phyloP scores from a whole-genome alignment of 2,888 invertebrate genomes.

The Phoenoteleia sp. region DNA sequence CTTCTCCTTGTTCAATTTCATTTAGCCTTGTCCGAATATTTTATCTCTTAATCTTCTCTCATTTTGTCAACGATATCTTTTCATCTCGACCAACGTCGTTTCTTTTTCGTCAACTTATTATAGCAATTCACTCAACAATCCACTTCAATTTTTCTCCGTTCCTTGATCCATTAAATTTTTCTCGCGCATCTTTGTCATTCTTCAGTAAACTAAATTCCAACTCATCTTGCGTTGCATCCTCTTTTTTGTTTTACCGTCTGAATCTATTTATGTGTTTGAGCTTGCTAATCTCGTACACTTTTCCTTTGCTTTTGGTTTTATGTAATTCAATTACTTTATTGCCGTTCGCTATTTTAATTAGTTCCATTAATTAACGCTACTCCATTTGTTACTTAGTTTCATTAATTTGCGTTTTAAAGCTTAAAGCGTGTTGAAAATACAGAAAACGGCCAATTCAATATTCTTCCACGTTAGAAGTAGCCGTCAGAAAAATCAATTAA shows the following conservation, averaged over 20 bases:
- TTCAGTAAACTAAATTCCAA: slow-evolving; percentile 41
- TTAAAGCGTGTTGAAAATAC: neutral
- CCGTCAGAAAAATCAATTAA: slow-evolving; percentile 13
- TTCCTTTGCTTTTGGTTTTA: neutral
- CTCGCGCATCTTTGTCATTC: slow-evolving; percentile 15
- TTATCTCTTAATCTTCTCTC: slow-evolving; percentile 36
- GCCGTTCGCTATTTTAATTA: slow-evolving; percentile 32
- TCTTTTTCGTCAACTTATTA: slow-evolving; percentile 65
- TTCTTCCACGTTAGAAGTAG: slow-evolving; percentile 5
- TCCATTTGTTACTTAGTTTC: slow-evolving; percentile 27
- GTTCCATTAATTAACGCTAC: slow-evolving; percentile 2
- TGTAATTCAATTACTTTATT: slow-evolving; percentile 34
- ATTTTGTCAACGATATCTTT: slow-evolving; percentile 55
- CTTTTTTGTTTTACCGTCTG: too few relatives aligned
- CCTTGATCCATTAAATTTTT: slow-evolving; percentile 47
- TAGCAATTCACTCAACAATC: slow-evolving; percentile 56
- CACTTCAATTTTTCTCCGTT: slow-evolving; percentile 42
- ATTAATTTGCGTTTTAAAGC: slow-evolving; percentile 28
- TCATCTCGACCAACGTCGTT: slow-evolving; percentile 33
- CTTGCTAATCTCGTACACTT: slow-evolving; percentile 34
- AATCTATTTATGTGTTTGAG: slow-evolving; percentile 23
- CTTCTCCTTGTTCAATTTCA: slow-evolving; percentile 11
- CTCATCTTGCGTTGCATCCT: slow-evolving; percentile 31
- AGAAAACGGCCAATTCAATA: neutral
- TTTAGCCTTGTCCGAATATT: slow-evolving; percentile 42